These are phyloP conservation scores for Adelosebastes latens DNA, from an alignment of 2,797 vertebrate genomes.

Conservation along the genomic window DNA sequence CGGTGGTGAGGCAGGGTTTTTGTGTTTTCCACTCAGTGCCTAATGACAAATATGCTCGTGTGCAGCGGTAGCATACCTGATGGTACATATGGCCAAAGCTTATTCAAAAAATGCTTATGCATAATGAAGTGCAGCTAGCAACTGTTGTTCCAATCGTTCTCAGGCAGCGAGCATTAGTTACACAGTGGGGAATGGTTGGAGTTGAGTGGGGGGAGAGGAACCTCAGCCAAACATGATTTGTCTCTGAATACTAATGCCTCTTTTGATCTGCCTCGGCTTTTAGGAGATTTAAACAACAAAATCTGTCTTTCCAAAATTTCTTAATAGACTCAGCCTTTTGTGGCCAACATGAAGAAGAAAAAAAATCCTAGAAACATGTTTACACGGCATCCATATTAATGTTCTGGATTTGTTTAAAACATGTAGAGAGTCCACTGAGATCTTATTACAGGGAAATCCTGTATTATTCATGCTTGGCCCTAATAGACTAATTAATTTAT, in stretches of 20 bases:
- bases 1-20: not conserved
- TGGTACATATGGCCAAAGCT: conserved; percentile 57
- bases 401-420: conserved; percentile 79
- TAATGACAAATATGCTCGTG: conserved; percentile 9
- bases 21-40: not conserved
- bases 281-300: conserved; percentile 80
- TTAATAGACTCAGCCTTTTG: conserved; percentile 77
- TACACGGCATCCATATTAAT: conserved; percentile 79
- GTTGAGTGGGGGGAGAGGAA: conserved; percentile 69
- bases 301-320: conserved; percentile 76
- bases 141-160: conserved; percentile 74
- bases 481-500: conserved; percentile 85
- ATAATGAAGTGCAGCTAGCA: conserved; percentile 71
- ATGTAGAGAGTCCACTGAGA: conserved; percentile 79
- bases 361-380: conserved; percentile 80
- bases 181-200: conserved; percentile 77
- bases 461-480: conserved; percentile 81
- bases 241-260: conserved; percentile 81
- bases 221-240: conserved; percentile 80
- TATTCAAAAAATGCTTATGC: conserved; percentile 62
- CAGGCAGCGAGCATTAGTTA: conserved; percentile 73
- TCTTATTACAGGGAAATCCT: conserved; percentile 79
- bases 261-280: conserved; percentile 83
- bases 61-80: conserved; percentile 31
- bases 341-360: conserved; percentile 60